phyloP scores from a whole-genome alignment of 2,888 invertebrate species.

The Scaeva pyrastri region DNA sequence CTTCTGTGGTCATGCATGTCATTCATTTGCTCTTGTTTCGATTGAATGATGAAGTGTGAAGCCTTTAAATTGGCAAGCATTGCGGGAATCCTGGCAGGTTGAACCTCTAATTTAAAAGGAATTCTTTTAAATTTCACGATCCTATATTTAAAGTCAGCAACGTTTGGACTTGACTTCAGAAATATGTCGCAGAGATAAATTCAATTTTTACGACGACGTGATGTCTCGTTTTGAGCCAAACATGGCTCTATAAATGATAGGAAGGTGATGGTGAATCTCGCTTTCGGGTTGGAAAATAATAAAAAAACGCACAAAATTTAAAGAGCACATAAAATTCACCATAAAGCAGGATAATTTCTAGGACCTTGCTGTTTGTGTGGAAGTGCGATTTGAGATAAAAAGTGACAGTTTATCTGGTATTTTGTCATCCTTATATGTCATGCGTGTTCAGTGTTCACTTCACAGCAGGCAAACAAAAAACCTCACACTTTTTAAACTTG shows the following conservation, averaged over 20 bases:
- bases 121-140: too few relatives aligned
- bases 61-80: neutral
- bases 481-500: neutral
- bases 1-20: slow-evolving; percentile 5
- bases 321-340: slow-evolving; percentile 16
- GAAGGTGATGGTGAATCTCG: too few relatives aligned
- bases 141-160: too few relatives aligned
- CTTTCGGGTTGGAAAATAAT: neutral
- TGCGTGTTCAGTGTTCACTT: neutral
- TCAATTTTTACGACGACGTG: neutral
- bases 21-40: slow-evolving; percentile 8
- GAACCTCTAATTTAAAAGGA: too few relatives aligned
- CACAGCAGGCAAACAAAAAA: neutral
- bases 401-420: slow-evolving; percentile 4
- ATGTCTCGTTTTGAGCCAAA: neutral
- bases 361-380: neutral
- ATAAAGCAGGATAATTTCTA: slow-evolving; percentile 4
- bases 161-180: neutral
- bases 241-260: slow-evolving; percentile 1
- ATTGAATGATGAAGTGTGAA: slow-evolving; percentile 19
- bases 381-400: neutral
- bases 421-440: neutral
- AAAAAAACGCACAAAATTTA: slow-evolving; percentile 6
- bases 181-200: neutral
- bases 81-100: neutral